phyloP scores from a whole-genome alignment of 2,797 vertebrate genomes.

The Spondyliosoma cantharus region DNA sequence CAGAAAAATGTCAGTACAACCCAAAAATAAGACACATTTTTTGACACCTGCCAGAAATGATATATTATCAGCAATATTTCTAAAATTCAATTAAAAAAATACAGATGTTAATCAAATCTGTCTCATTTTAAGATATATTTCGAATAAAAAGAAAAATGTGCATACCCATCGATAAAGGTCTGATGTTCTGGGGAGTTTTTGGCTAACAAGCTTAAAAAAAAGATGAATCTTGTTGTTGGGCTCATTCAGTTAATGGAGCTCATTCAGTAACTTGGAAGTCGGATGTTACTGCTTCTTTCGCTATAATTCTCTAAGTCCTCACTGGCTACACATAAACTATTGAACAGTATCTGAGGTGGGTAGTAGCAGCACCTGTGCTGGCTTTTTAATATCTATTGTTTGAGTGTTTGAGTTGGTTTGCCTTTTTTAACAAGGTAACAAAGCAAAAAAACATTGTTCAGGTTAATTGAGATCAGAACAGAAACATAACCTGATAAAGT shows the following conservation, averaged over 20 bases:
- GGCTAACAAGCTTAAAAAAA: not conserved
- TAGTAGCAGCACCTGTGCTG: not conserved
- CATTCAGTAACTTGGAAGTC: not conserved
- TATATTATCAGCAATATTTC: not conserved
- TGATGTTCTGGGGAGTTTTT: not conserved
- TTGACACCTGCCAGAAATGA: not conserved
- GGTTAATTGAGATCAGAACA: not conserved
- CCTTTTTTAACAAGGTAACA: not conserved
- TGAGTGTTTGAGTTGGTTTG: not conserved
- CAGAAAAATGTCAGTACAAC: not conserved
- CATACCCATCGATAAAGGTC: not conserved
- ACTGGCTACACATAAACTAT: too few species aligned
- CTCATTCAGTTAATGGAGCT: not conserved
- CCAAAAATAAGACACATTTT: not conserved
- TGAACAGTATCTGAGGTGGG: too few species aligned
- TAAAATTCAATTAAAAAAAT: too few species aligned
- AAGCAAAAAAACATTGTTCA: not conserved
- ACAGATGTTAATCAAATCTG: not conserved
- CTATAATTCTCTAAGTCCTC: not conserved
- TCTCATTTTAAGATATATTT: too few species aligned
- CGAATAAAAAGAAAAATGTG: too few species aligned
- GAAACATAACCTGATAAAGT: not conserved
- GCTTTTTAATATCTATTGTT: not conserved
- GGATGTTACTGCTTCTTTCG: not conserved
- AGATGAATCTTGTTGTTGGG: not conserved